Base-by-base conservation (phyloP, 2,888 invertebrate genomes). In the Microplitis deprimator region DNA sequence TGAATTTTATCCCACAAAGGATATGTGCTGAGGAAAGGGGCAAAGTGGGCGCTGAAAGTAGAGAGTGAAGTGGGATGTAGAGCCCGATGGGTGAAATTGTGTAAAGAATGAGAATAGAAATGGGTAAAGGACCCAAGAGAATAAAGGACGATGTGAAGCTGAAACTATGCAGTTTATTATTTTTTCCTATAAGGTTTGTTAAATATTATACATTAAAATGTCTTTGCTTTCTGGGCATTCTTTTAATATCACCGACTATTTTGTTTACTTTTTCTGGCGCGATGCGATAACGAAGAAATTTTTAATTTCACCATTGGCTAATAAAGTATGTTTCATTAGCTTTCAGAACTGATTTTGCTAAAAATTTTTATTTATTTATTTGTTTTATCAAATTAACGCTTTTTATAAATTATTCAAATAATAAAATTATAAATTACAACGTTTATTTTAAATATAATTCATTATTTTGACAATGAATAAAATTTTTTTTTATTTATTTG, bases 1-100 rank as follows among this genome's bases (percentile, higher is more conserved):
- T 82, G 84, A 85, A 85, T 87, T 85, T 87, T 84, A 79, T 76
- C 77, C 79, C 61, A 68, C 62, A 60, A 62, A 65, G 65, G 62
- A 70, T 50, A 38, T 29, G 61, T 67, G 60, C 40, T 61, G 39
- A 4, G 41, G 38, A 39, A 20, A 10, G 13, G 65, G 41, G 39
- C 61, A 29, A 67, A 50, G 70, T 41, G 70, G 16, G 20, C n/a
- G 67, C 16, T 41, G 29, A 69, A 29, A 72, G 50, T 20, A 50
- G 50, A 8, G 62, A 76, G 68, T 50, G 29, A 29, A 29, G 29
- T 29, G 29, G 29, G 29, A 3, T 4, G 0, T 10, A 65, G 64
- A 62, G 59, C 17, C 39, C 10, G 65, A 16, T 29, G 64, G 62
- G 73, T 74, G 64, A 62, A 64, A 67, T 16, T 40, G 74, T 29